Percentiles rank a stretch among this genome's conserved stretches.
Evolutionary conservation across 2,888 invertebrate genomes (phyloP).

Genomic region (Lucinisca nassula): DNA sequence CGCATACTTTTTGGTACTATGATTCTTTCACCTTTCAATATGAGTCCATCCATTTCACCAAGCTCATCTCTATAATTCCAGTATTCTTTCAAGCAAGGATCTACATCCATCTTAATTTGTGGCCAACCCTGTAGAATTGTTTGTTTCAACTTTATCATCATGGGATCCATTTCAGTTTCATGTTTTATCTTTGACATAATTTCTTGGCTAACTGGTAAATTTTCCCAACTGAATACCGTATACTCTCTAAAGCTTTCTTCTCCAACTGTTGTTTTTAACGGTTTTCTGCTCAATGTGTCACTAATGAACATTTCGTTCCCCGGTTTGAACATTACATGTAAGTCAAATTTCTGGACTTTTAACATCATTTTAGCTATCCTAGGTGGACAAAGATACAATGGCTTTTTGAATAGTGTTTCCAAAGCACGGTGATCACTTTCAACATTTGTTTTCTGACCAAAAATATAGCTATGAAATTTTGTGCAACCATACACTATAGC

Average conservation of each 20-base stretch:
- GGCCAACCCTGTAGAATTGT: conserved; percentile 45
- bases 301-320: conserved; percentile 58
- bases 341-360: conserved; percentile 49
- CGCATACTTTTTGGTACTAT: conserved; percentile 36
- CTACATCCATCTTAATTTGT: background rate
- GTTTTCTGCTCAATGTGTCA: conserved; percentile 62
- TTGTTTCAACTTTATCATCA: conserved; percentile 30
- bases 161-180: conserved; percentile 48
- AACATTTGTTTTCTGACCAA: conserved; percentile 53
- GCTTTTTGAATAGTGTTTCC: conserved; percentile 61
- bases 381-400: conserved; percentile 41
- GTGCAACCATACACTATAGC: conserved; percentile 63
- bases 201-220: conserved; percentile 29
- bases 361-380: conserved; percentile 21
- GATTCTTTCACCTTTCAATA: conserved; percentile 48
- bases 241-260: conserved; percentile 14
- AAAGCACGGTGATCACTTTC: conserved; percentile 72
- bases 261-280: background rate
- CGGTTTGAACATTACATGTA: conserved; percentile 53
- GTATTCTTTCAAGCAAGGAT: conserved; percentile 1
- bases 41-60: conserved; percentile 44
- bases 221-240: conserved; percentile 15
- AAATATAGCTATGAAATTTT: conserved; percentile 68
- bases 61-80: conserved; percentile 34
- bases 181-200: conserved; percentile 23